These are phyloP conservation scores for Pheucticus melanocephalus DNA, from an alignment of 2,113 vertebrate genomes.

Conservation along the genomic window DNA sequence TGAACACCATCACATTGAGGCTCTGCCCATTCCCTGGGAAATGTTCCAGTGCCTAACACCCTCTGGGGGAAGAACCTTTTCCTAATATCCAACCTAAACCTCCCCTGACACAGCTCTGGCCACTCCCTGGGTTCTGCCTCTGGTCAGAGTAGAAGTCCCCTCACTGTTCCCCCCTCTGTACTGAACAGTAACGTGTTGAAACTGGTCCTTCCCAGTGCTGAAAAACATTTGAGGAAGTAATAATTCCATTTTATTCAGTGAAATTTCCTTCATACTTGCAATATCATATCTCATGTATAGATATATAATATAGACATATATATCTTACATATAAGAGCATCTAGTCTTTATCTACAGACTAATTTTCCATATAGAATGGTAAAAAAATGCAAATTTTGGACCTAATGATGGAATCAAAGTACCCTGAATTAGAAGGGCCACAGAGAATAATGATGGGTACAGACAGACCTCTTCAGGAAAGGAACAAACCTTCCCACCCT, in stretches of 20 bases:
- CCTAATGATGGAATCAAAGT: neutral
- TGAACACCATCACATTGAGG: no score
- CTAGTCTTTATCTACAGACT: neutral
- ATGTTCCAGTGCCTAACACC: accelerated
- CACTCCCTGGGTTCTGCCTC: neutral
- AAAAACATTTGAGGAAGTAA: neutral
- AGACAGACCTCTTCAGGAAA: neutral
- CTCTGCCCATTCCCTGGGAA: neutral
- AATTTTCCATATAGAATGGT: neutral
- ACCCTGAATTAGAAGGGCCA: neutral
- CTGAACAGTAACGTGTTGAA: accelerated
- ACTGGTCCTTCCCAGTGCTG: neutral
- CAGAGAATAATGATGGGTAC: neutral
- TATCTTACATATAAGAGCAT: neutral
- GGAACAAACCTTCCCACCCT: neutral
- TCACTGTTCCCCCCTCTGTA: accelerated
- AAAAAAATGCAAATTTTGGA: neutral
- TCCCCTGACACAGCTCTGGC: neutral
- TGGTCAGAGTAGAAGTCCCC: neutral
- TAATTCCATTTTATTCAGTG: neutral
- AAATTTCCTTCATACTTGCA: neutral
- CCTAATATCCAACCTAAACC: neutral
- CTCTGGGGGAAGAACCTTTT: neutral
- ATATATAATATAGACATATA: neutral
- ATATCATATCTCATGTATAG: neutral